A percentile compares a stretch with the other conserved stretches of the same genome.
Evolutionary conservation across 1,140 invertebrate species (phyloP).

Genomic region (Goniozus legneri): DNA sequence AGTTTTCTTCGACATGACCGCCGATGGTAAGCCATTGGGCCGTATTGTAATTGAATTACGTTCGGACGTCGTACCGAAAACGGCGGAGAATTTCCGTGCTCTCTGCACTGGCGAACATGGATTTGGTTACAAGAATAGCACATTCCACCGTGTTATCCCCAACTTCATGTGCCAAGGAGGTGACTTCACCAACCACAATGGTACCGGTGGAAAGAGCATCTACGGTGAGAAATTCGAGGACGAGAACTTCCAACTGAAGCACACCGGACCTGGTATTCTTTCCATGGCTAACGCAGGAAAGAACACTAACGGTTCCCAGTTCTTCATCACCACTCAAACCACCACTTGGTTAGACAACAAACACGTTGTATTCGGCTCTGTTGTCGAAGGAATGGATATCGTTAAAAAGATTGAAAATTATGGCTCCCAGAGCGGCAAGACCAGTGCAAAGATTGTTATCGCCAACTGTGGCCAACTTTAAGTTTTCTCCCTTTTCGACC

Average conservation of each 20-base stretch:
- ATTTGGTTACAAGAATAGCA: slow-evolving; percentile 74
- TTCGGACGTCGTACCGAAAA: slow-evolving; percentile 70
- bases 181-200: slow-evolving; percentile 75
- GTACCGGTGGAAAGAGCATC: slow-evolving; percentile 78
- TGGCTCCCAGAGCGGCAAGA: slow-evolving; percentile 81
- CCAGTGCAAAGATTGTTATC: slow-evolving; percentile 75
- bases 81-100: slow-evolving; percentile 76
- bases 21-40: slow-evolving; percentile 62
- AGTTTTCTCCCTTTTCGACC: slow-evolving; percentile 13
- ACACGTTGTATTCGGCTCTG: slow-evolving; percentile 84
- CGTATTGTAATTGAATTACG: slow-evolving; percentile 73
- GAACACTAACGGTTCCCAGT: slow-evolving; percentile 82
- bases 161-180: slow-evolving; percentile 83
- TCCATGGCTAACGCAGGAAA: slow-evolving; percentile 80
- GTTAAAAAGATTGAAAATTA: slow-evolving; percentile 76
- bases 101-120: slow-evolving; percentile 79
- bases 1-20: slow-evolving; percentile 75
- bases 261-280: slow-evolving; percentile 68
- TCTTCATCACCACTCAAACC: slow-evolving; percentile 77
- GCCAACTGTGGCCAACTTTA: slow-evolving; percentile 77
- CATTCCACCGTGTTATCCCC: slow-evolving; percentile 84
- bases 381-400: slow-evolving; percentile 80
- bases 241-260: slow-evolving; percentile 77
- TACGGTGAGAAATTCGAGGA: slow-evolving; percentile 77
- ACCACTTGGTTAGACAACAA: slow-evolving; percentile 79